phyloP scores from a whole-genome alignment of 2,797 vertebrate genomes.

The Onychomys leucogaster region DNA sequence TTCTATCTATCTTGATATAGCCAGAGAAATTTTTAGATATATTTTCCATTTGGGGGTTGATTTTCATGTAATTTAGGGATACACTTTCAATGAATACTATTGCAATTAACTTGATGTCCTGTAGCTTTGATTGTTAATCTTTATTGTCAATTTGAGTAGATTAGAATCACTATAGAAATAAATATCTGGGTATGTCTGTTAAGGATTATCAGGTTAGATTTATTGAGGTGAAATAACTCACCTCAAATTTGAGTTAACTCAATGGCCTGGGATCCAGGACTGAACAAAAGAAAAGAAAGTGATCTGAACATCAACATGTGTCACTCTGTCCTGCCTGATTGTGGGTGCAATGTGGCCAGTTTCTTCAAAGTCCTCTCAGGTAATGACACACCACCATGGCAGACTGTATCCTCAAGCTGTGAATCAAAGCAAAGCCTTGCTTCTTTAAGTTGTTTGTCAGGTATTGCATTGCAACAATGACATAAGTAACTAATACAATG shows the following conservation, averaged over 20 bases:
- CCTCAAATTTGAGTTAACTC: neutral
- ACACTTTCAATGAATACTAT: neutral
- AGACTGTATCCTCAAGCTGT: neutral
- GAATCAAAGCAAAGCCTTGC: neutral
- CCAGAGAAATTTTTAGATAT: neutral
- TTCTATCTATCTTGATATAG: neutral
- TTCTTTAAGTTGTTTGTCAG: neutral
- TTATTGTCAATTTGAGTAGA: neutral
- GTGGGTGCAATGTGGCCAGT: neutral
- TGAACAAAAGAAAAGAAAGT: neutral
- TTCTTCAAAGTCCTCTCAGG: neutral
- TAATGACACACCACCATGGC: neutral
- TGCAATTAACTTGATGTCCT: neutral
- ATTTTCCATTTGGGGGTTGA: neutral
- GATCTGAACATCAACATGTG: neutral
- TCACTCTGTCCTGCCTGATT: neutral
- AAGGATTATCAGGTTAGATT: neutral
- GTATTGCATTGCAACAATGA: neutral
- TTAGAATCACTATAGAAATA: neutral
- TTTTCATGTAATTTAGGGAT: neutral
- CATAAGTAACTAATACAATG: neutral
- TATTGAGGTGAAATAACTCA: neutral
- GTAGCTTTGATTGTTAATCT: neutral
- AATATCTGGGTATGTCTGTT: neutral
- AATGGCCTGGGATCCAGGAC: neutral